Conservation (phyloP, 2,113 vertebrate species). For the Barnardius zonarius region DNA sequence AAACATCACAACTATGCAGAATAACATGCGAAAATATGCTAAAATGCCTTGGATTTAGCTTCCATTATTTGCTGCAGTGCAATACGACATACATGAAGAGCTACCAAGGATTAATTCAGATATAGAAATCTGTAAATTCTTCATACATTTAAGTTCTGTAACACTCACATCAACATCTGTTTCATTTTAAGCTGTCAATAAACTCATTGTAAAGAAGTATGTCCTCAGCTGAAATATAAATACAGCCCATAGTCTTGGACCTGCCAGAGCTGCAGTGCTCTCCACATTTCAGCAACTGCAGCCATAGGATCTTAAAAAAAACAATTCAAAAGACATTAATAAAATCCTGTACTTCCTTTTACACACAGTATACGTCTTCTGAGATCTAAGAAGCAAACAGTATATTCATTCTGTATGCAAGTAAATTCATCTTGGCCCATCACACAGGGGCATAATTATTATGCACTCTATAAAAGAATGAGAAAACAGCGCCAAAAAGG, state of each 20-base stretch:
- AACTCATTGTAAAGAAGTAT: not conserved
- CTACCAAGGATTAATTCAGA: not conserved
- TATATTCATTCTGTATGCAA: not conserved
- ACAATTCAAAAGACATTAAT: not conserved
- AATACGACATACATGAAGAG: not conserved
- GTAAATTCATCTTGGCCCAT: not conserved
- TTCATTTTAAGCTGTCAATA: not conserved
- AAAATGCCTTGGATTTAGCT: not conserved
- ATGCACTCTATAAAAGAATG: not conserved
- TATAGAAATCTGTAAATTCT: not conserved
- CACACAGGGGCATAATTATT: not conserved
- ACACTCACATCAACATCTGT: not conserved
- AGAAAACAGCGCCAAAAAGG: not conserved
- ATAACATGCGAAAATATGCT: not conserved
- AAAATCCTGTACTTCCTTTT: not conserved
- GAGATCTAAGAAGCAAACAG: not conserved
- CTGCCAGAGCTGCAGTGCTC: not conserved
- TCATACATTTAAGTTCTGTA: not conserved
- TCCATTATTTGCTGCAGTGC: not conserved
- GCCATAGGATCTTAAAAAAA: not conserved
- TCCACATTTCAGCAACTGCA: not conserved
- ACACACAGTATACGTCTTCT: rapidly evolving
- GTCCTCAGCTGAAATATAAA: not conserved
- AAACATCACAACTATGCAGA: not conserved
- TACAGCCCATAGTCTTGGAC: not conserved